A percentile compares a stretch with the other conserved stretches of the same genome.
These are phyloP conservation scores for Peribatodes rhomboidaria DNA, from an alignment of 2,888 invertebrate genomes.

Conservation along the genomic window DNA sequence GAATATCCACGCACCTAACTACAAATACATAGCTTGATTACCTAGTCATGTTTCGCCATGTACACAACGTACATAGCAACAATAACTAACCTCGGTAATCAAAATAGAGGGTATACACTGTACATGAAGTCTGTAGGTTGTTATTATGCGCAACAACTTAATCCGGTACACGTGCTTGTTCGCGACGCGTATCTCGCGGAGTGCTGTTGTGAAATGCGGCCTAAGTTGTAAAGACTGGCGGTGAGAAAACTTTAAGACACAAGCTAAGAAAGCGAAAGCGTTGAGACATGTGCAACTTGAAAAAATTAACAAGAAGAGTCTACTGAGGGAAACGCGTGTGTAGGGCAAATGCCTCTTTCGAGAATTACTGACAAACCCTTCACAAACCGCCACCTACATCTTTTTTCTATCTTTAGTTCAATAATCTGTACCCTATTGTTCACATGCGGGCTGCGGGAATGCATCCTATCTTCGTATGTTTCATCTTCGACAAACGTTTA, in stretches of 20 bases:
- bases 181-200: constrained; percentile 70
- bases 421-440: too few relatives aligned
- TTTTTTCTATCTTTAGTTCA: too few relatives aligned
- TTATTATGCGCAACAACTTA: constrained; percentile 75
- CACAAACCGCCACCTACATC: too few relatives aligned
- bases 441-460: too few relatives aligned
- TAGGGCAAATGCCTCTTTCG: too few relatives aligned
- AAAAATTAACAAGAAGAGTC: too few relatives aligned
- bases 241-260: not conserved
- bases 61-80: constrained; percentile 35
- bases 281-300: not conserved
- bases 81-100: constrained; percentile 66
- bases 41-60: not conserved
- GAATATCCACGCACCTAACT: not conserved
- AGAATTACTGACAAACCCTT: too few relatives aligned
- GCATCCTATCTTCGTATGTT: too few relatives aligned
- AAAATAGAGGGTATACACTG: constrained; percentile 61
- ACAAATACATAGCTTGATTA: not conserved
- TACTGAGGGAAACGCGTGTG: too few relatives aligned
- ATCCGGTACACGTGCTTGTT: constrained; percentile 74
- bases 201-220: constrained; percentile 29
- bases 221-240: constrained; percentile 10
- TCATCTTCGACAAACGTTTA: too few relatives aligned
- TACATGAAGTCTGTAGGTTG: constrained; percentile 57
- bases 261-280: not conserved